phyloP scores from a whole-genome alignment of 2,888 invertebrate genomes.

The Lamellibrachia columna region DNA sequence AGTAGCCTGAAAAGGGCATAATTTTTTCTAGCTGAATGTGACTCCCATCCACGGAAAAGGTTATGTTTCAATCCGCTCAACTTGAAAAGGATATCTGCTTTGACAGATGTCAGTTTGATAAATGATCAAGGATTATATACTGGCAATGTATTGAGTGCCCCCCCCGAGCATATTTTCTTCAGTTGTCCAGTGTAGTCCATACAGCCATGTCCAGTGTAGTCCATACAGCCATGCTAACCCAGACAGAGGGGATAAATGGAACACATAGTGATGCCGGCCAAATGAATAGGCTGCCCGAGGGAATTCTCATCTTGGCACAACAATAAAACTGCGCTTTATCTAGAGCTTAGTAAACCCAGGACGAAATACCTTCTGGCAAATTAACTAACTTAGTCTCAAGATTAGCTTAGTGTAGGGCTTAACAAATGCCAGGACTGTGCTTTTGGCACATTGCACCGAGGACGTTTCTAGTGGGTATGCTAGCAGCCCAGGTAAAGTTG shows the following conservation, averaged over 20 bases:
- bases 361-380: background rate
- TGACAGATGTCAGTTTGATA: too few relatives aligned
- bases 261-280: background rate
- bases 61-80: too few relatives aligned
- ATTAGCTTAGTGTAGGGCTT: background rate
- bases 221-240: background rate
- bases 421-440: background rate
- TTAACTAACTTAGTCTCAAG: background rate
- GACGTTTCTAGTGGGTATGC: background rate
- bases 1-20: too few relatives aligned
- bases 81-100: too few relatives aligned
- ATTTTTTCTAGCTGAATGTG: too few relatives aligned
- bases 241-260: background rate
- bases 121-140: too few relatives aligned
- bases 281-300: background rate
- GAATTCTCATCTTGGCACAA: background rate
- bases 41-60: too few relatives aligned
- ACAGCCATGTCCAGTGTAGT: too few relatives aligned
- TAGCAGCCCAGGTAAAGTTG: background rate
- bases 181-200: too few relatives aligned
- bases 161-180: background rate
- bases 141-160: too few relatives aligned
- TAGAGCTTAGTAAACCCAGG: background rate
- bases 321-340: constrained; percentile 3
- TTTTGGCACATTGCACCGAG: background rate